These are phyloP conservation scores for Galerucella nymphaeae DNA, from an alignment of 2,888 invertebrate genomes.

Conservation along the genomic window DNA sequence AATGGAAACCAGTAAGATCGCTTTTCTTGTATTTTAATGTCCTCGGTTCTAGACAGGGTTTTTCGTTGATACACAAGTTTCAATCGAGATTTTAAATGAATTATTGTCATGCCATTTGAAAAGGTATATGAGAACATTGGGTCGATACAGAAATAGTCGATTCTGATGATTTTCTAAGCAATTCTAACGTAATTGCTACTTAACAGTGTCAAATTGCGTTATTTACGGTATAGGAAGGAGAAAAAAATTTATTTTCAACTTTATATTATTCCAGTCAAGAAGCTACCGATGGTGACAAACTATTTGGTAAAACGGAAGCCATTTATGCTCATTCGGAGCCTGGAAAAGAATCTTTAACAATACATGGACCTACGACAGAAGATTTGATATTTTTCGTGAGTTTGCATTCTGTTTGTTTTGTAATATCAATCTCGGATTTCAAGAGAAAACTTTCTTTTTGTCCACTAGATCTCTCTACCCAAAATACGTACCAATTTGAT, in stretches of 20 bases:
- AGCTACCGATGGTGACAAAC: constrained; percentile 63
- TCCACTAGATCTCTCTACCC: too few relatives aligned
- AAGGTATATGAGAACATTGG: neutral
- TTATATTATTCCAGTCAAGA: constrained; percentile 48
- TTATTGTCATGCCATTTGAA: neutral
- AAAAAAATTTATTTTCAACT: too few relatives aligned
- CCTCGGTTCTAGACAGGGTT: neutral
- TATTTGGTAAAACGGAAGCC: constrained; percentile 65
- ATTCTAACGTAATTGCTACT: too few relatives aligned
- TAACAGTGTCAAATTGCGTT: too few relatives aligned
- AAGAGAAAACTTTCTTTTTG: too few relatives aligned
- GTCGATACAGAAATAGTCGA: too few relatives aligned
- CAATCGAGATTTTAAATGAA: neutral
- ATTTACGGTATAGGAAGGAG: too few relatives aligned
- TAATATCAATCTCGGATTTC: neutral
- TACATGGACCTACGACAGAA: constrained; percentile 73
- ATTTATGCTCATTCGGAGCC: constrained; percentile 67
- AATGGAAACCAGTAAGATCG: constrained; percentile 72
- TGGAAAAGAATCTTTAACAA: constrained; percentile 69
- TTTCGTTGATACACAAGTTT: neutral
- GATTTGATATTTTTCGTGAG: constrained; percentile 71
- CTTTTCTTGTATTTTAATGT: neutral
- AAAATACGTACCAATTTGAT: too few relatives aligned
- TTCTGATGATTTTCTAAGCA: too few relatives aligned
- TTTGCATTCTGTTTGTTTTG: constrained; percentile 33